A percentile compares a stretch with the other conserved stretches of the same genome.
Conservation (phyloP, 2,888 invertebrate species). For the Palloptera scutellata region DNA sequence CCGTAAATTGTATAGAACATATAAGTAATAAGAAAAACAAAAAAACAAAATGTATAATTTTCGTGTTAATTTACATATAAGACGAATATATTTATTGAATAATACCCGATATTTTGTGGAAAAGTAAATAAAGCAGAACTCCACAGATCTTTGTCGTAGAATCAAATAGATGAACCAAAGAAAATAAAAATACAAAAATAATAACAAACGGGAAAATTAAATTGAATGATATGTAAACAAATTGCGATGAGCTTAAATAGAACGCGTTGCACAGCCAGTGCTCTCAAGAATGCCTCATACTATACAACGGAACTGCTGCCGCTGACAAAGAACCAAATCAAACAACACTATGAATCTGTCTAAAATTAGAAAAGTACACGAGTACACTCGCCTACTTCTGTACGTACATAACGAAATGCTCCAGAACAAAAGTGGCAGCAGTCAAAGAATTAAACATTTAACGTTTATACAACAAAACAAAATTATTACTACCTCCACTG, state of each 20-base stretch:
- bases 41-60: no score
- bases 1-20: no score
- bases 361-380: slow-evolving; percentile 28
- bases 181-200: no score
- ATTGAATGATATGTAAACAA: slow-evolving; percentile 38
- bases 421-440: slow-evolving; percentile 23
- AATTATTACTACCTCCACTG: not conserved
- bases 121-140: no score
- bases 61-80: no score
- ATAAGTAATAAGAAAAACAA: no score
- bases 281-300: not conserved
- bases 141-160: no score
- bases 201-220: slow-evolving; percentile 23
- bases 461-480: slow-evolving; percentile 14
- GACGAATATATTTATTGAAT: no score
- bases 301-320: not conserved
- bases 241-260: slow-evolving; percentile 26
- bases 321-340: not conserved
- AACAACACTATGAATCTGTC: not conserved
- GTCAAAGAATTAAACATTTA: slow-evolving; percentile 11
- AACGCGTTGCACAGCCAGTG: not conserved
- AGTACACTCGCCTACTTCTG: not conserved
- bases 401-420: slow-evolving; percentile 10
- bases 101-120: no score
- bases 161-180: no score